These are phyloP conservation scores for Smutsia temminckii DNA, from an alignment of 2,797 vertebrate species.

Conservation along the genomic window DNA sequence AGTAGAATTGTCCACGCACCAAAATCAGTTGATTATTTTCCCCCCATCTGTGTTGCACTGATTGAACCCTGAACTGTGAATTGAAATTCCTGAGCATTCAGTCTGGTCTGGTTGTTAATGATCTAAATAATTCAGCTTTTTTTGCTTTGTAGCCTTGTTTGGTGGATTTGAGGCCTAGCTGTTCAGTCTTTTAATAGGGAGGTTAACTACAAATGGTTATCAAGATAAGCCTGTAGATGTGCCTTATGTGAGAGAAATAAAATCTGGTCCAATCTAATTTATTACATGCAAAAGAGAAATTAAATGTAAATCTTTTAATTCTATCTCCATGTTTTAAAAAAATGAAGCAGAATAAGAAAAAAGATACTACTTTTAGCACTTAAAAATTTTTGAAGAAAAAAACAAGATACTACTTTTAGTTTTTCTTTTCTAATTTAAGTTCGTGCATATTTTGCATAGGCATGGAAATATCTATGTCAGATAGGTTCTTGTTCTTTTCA, in stretches of 20 bases:
- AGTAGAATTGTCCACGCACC: background rate
- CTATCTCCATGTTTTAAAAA: constrained; percentile 58
- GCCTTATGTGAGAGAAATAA: constrained; percentile 24
- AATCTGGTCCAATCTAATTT: constrained; percentile 62
- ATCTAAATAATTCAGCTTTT: constrained; percentile 8
- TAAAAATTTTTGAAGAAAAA: constrained; percentile 56
- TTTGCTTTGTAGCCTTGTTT: constrained; percentile 39
- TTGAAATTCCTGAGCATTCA: constrained; percentile 10
- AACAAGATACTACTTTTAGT: constrained; percentile 66
- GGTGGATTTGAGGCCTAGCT: background rate
- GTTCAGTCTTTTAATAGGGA: constrained; percentile 33
- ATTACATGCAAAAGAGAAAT: constrained; percentile 57
- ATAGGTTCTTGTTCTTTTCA: constrained; percentile 64
- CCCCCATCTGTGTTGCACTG: background rate
- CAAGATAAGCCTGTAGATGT: constrained; percentile 15
- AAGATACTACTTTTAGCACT: constrained; percentile 44
- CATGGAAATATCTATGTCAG: constrained; percentile 57
- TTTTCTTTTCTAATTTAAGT: constrained; percentile 59
- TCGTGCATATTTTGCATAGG: constrained; percentile 59
- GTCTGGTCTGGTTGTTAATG: constrained; percentile 50
- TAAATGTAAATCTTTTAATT: constrained; percentile 67
- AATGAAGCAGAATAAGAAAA: constrained; percentile 52
- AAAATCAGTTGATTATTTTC: background rate
- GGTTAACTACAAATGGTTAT: constrained; percentile 31
- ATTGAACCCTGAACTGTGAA: background rate